Evolutionary conservation across 2,888 invertebrate genomes (phyloP).

Genomic region (Pomacea canaliculata): DNA sequence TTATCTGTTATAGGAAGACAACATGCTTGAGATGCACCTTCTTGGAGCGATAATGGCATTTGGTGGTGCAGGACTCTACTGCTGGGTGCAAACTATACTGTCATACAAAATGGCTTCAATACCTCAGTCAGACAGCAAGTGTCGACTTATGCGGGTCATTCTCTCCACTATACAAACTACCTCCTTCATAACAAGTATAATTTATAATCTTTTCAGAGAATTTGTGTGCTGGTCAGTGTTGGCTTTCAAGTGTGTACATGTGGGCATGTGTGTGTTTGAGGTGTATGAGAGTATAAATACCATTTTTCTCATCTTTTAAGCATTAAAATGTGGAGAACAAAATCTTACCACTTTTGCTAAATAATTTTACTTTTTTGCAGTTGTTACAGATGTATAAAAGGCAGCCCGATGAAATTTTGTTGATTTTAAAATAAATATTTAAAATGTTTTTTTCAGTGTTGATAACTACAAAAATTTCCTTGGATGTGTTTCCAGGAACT

Average conservation of each 20-base stretch:
- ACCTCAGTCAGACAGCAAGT: neutral
- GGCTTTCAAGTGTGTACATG: neutral
- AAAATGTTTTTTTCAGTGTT: no score
- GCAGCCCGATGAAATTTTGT: no score
- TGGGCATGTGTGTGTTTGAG: no score
- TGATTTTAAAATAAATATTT: no score
- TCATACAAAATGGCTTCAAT: conserved; percentile 29
- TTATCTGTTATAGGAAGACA: conserved; percentile 33
- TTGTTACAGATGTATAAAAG: no score
- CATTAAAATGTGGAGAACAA: no score
- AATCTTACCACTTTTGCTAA: no score
- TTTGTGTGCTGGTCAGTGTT: neutral
- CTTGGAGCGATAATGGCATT: conserved; percentile 55
- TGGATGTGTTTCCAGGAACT: neutral
- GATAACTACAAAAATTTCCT: no score
- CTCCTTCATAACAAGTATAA: conserved; percentile 16
- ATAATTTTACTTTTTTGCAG: neutral
- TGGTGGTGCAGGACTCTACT: conserved; percentile 47
- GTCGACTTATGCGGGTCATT: conserved; percentile 3
- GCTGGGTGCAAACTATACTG: conserved; percentile 51
- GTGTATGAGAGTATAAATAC: no score
- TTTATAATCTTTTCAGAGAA: conserved; percentile 1
- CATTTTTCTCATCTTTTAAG: no score
- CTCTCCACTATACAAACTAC: conserved; percentile 7
- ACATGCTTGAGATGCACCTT: conserved; percentile 46